Base-by-base conservation (phyloP, 2,888 invertebrate species). In the Blomia tropicalis region DNA sequence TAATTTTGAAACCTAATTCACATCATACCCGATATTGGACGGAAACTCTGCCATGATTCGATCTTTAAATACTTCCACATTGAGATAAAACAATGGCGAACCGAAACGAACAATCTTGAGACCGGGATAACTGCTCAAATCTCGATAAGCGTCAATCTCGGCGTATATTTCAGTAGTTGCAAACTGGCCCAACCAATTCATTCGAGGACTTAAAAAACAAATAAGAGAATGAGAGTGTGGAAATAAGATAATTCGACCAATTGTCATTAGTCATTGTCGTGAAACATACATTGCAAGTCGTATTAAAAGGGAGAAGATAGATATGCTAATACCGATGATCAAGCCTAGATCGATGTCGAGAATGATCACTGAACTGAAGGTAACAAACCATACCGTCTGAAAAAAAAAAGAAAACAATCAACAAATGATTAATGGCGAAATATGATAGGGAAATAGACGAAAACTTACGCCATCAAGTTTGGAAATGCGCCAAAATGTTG, bases 271-370 rank as follows among this genome's bases (percentile, higher is more conserved):
- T n/a, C n/a, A n/a, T n/a, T n/a, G n/a, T n/a, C n/a, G n/a, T n/a
- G n/a, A n/a, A n/a, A 19, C 63, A 32, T 36, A 63, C 63, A 58
- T 17, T 36, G 44, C 30, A 4, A 65, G 59, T 36, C 62, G 29
- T 27, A 64, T 54, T 14, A 62, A 81, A 61, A 90, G 77, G 32
- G 84, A 82, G 0, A 82, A 75, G 2, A 90, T 73, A 23, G 86
- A 85, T 19, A 85, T 76, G 22, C 81, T 70, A 2, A 89, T 78
- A 2, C 91, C 90, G 0, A 83, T 80, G 0, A 81, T 77, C 3
- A 92, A 76, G 0, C 92, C 92, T 69, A 83, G 77, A 70, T 87
- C 87, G 64, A 91, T 87, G 72, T 88, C 85, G 60, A 88, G 72
- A 25, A 87, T 69, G n/a, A 85, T 75, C 0, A 88, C 88, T 0